phyloP scores from a whole-genome alignment of 2,113 vertebrate species.

The Chaetorhynchus papuensis region DNA sequence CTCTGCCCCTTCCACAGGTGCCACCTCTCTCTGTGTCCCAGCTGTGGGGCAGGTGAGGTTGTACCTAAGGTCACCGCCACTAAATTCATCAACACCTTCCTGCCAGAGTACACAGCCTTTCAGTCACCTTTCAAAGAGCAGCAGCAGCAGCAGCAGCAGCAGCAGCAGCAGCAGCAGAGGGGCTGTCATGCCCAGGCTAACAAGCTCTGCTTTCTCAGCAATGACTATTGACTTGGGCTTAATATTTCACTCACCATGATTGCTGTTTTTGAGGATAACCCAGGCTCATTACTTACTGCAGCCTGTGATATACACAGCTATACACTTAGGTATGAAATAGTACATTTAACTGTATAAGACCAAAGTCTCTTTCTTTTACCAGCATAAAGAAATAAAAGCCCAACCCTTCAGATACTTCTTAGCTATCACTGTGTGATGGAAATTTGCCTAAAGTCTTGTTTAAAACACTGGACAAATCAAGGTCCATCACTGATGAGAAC shows the following conservation, averaged over 20 bases:
- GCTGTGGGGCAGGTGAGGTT: not conserved
- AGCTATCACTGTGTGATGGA: not conserved
- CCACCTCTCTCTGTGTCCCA: not conserved
- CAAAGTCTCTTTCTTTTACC: not conserved
- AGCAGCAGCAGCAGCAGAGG: not conserved
- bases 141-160: not conserved
- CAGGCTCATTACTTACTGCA: not conserved
- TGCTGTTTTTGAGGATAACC: not conserved
- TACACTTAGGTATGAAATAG: not conserved
- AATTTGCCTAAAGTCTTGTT: not conserved
- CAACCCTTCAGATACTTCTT: not conserved
- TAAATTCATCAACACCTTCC: not conserved
- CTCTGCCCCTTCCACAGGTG: not conserved
- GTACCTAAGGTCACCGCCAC: not conserved
- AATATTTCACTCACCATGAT: slow-evolving; percentile 30
- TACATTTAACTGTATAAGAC: not conserved
- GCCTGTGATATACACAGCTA: not conserved
- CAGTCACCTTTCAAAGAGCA: not conserved
- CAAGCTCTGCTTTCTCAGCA: slow-evolving; percentile 48
- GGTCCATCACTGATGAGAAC: not conserved
- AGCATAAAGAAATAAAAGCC: not conserved
- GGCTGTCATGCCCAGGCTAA: slow-evolving; percentile 29
- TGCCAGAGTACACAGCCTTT: not conserved
- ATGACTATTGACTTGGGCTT: not conserved
- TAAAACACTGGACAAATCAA: slow-evolving; percentile 23